phyloP scores from a whole-genome alignment of 2,888 invertebrate genomes.

The Parochlus steinenii region DNA sequence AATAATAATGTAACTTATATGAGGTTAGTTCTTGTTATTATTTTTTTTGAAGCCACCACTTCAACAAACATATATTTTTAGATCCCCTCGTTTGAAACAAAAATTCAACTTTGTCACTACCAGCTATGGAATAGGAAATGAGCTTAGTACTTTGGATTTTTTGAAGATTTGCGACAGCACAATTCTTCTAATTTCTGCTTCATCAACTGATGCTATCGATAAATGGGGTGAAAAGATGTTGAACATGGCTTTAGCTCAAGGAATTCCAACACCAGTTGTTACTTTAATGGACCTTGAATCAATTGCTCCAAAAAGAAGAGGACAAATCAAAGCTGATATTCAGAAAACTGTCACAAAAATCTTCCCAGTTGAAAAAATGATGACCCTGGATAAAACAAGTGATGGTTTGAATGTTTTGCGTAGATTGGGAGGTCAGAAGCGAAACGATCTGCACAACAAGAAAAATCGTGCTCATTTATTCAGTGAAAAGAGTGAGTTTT shows the following conservation, averaged over 20 bases:
- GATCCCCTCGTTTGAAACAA: constrained; percentile 73
- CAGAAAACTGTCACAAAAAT: constrained; percentile 44
- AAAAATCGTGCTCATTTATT: constrained; percentile 70
- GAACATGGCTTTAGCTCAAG: constrained; percentile 63
- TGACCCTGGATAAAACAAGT: constrained; percentile 53
- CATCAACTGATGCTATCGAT: constrained; percentile 50
- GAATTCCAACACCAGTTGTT: constrained; percentile 59
- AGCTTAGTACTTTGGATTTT: constrained; percentile 43
- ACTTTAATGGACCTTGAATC: constrained; percentile 58
- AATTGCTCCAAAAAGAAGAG: constrained; percentile 54
- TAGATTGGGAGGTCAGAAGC: constrained; percentile 69
- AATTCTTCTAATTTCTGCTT: constrained; percentile 58
- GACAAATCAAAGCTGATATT: constrained; percentile 28
- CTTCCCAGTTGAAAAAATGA: constrained; percentile 68
- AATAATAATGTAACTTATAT: constrained; percentile 57
- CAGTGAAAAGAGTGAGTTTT: constrained; percentile 61
- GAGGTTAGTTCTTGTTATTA: constrained; percentile 35
- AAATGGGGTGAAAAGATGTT: constrained; percentile 64
- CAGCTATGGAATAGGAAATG: constrained; percentile 46
- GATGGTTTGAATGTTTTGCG: constrained; percentile 59
- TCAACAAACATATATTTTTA: constrained; percentile 26
- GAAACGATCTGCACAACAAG: constrained; percentile 52
- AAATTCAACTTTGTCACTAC: constrained; percentile 69
- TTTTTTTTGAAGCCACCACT: neutral
- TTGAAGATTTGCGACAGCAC: constrained; percentile 76